Conservation (phyloP, 1,140 invertebrate genomes). For the Neodiprion lecontei region DNA sequence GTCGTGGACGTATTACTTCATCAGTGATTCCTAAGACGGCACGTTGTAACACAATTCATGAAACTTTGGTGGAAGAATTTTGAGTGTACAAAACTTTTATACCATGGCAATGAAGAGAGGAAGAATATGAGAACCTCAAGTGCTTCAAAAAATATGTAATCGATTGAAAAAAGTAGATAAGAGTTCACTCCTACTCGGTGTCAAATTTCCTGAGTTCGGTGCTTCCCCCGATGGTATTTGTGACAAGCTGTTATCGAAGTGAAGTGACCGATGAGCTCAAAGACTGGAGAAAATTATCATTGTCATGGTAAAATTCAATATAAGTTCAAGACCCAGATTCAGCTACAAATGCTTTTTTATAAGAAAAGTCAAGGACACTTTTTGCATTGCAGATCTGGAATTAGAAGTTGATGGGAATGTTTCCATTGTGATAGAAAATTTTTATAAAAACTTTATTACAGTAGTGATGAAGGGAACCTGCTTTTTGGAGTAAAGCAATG, state of each 20-base stretch:
- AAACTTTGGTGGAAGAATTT: constrained; percentile 37
- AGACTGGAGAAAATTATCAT: constrained; percentile 50
- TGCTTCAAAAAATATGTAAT: constrained; percentile 24
- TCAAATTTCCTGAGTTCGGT: constrained; percentile 36
- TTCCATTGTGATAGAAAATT: neutral
- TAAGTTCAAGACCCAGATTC: constrained; percentile 57
- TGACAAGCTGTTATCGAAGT: constrained; percentile 58
- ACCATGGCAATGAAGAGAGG: constrained; percentile 36
- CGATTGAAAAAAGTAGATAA: constrained; percentile 25
- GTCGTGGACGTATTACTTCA: constrained; percentile 46
- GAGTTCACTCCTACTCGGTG: constrained; percentile 26
- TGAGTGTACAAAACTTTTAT: constrained; percentile 33
- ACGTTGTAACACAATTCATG: constrained; percentile 40
- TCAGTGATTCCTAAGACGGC: constrained; percentile 45
- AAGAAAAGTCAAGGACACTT: constrained; percentile 46
- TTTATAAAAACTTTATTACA: neutral
- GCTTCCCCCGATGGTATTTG: constrained; percentile 57
- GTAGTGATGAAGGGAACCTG: neutral
- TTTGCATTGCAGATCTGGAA: constrained; percentile 37
- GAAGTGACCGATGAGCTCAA: constrained; percentile 55
- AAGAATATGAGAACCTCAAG: constrained; percentile 30
- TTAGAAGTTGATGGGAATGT: constrained; percentile 27
- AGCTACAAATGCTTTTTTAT: constrained; percentile 57
- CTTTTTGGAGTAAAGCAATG: neutral
- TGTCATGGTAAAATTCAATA: constrained; percentile 46